Conservation (phyloP, 1,140 invertebrate genomes). For the Drosophila pallidifrons region DNA sequence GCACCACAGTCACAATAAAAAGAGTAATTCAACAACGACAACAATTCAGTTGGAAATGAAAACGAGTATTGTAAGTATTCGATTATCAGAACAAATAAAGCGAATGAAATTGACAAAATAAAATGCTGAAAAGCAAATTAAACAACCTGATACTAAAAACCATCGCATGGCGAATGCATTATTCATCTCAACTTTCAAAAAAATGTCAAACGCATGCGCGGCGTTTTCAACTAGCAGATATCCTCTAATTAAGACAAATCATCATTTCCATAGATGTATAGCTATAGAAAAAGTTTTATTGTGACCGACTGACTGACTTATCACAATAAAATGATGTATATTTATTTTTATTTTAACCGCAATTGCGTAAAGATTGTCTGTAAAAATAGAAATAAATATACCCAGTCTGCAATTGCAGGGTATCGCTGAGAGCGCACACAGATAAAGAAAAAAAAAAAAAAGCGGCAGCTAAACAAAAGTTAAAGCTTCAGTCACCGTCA, state of each 20-base stretch:
- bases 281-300: no score
- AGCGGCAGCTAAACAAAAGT: conserved; percentile 19
- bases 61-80: background rate
- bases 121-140: conserved; percentile 20
- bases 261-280: no score
- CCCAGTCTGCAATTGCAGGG: background rate
- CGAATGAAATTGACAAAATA: conserved; percentile 1
- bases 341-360: no score
- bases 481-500: conserved; percentile 16
- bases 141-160: conserved; percentile 38
- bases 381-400: no score
- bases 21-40: background rate
- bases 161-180: conserved; percentile 20
- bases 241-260: background rate
- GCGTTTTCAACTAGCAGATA: background rate
- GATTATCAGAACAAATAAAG: conserved; percentile 6
- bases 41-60: background rate
- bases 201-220: background rate
- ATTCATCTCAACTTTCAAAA: conserved; percentile 34
- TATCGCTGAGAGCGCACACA: conserved; percentile 20
- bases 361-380: no score
- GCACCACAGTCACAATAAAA: background rate
- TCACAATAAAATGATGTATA: no score
- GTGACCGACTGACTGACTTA: no score
- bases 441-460: conserved; percentile 22